Percentiles rank a stretch among this genome's conserved stretches.
These are phyloP conservation scores for Sebastes cheni DNA, from an alignment of 2,797 vertebrate species.

Conservation along the genomic window DNA sequence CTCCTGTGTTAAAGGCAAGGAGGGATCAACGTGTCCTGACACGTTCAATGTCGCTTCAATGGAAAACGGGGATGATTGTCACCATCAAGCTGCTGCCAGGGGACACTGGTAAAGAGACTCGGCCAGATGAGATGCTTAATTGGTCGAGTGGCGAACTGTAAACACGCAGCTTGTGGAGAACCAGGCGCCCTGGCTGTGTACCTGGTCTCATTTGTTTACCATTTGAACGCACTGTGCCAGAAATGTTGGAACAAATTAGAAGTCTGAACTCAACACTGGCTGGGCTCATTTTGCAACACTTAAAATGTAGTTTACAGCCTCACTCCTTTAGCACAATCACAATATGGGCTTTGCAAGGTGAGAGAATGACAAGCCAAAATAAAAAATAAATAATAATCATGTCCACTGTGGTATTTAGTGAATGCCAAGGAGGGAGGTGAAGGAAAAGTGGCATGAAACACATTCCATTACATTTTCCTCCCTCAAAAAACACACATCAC, in stretches of 20 bases:
- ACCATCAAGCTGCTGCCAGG: slow-evolving; percentile 43
- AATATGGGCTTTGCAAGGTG: not conserved
- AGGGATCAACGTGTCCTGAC: slow-evolving; percentile 21
- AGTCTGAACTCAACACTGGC: not conserved
- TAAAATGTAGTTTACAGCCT: not conserved
- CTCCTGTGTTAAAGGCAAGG: slow-evolving; percentile 19
- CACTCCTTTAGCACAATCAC: not conserved
- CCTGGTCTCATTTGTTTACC: slow-evolving; percentile 41
- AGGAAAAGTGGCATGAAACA: slow-evolving; percentile 34
- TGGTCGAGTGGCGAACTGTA: slow-evolving; percentile 61
- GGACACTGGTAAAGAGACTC: slow-evolving; percentile 41
- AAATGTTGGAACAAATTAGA: slow-evolving; percentile 5
- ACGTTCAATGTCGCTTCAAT: slow-evolving; percentile 10
- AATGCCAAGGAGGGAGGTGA: not conserved
- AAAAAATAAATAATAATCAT: not conserved
- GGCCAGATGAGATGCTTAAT: slow-evolving; percentile 52
- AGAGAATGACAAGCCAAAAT: not conserved
- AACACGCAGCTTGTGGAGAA: slow-evolving; percentile 52
- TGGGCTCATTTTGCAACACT: not conserved
- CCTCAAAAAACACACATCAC: not conserved
- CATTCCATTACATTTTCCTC: slow-evolving; percentile 57
- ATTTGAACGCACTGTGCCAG: not conserved
- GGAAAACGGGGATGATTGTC: slow-evolving; percentile 45
- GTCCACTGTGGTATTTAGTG: slow-evolving; percentile 6
- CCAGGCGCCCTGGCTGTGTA: not conserved